phyloP scores from a whole-genome alignment of 2,888 invertebrate genomes.

The Hypomecis atomaria region DNA sequence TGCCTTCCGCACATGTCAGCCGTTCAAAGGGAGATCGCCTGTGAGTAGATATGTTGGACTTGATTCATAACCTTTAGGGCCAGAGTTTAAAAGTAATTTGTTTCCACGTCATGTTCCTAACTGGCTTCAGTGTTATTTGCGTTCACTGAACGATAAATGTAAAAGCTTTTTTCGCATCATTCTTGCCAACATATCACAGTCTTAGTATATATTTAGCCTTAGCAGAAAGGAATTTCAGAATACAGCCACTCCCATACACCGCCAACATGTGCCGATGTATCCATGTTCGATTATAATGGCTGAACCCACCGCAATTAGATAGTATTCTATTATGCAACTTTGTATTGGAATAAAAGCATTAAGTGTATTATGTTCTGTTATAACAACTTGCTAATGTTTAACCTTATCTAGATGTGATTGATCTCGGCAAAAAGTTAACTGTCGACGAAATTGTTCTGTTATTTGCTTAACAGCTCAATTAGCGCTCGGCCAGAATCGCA shows the following conservation, averaged over 20 bases:
- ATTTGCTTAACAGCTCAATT: slow-evolving; percentile 54
- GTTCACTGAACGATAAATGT: slow-evolving; percentile 7
- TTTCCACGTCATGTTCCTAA: slow-evolving; percentile 16
- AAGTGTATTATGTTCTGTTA: slow-evolving; percentile 34
- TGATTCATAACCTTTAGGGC: slow-evolving; percentile 36
- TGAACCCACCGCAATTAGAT: slow-evolving; percentile 55
- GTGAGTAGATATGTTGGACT: slow-evolving; percentile 32
- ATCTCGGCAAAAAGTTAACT: slow-evolving; percentile 40
- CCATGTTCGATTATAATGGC: slow-evolving; percentile 53
- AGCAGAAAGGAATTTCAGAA: slow-evolving; percentile 46
- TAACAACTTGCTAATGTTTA: slow-evolving; percentile 38
- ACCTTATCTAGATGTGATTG: slow-evolving; percentile 37
- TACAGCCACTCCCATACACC: slow-evolving; percentile 56
- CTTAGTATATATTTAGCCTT: slow-evolving; percentile 17
- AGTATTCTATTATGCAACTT: slow-evolving; percentile 26
- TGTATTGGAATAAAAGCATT: slow-evolving; percentile 22
- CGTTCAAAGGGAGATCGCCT: slow-evolving; percentile 34
- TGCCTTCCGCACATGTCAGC: slow-evolving; percentile 52
- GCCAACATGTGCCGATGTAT: slow-evolving; percentile 55
- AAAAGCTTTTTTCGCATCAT: slow-evolving; percentile 11
- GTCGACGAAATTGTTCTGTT: slow-evolving; percentile 42
- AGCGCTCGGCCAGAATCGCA: slow-evolving; percentile 55
- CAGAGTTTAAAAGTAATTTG: slow-evolving; percentile 35
- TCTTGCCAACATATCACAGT: slow-evolving; percentile 22
- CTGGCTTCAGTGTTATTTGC: slow-evolving; percentile 10